Conservation (phyloP, 2,888 invertebrate species). For the Chloroclysta siterata region DNA sequence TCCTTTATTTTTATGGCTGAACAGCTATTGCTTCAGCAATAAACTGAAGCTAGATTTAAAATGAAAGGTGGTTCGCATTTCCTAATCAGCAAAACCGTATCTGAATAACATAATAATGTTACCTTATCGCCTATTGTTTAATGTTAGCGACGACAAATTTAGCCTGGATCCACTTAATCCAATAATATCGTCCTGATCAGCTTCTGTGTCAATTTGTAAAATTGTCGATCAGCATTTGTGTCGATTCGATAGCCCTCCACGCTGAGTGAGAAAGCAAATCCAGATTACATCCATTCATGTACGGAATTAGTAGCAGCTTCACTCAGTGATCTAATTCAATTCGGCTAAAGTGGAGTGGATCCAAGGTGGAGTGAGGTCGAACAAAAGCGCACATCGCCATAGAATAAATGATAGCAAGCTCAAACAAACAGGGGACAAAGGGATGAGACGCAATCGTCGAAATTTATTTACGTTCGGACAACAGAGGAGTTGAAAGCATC, state of each 20-base stretch:
- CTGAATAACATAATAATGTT: too few species aligned
- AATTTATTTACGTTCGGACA: conserved; percentile 58
- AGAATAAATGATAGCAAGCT: conserved; percentile 39
- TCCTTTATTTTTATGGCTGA: conserved; percentile 4
- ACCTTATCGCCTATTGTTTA: not conserved
- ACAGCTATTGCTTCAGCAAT: not conserved
- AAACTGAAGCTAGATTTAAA: not conserved
- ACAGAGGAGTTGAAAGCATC: conserved; percentile 49
- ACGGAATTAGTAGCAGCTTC: conserved; percentile 63
- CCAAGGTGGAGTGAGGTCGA: conserved; percentile 51
- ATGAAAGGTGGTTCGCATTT: not conserved
- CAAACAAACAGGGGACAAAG: conserved; percentile 59
- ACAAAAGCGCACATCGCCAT: conserved; percentile 61
- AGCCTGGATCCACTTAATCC: not conserved
- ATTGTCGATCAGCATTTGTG: conserved; percentile 8
- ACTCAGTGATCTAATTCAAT: conserved; percentile 69
- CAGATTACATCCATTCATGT: conserved; percentile 77
- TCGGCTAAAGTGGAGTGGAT: conserved; percentile 67
- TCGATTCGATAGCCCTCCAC: conserved; percentile 28
- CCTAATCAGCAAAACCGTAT: too few species aligned
- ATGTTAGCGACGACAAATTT: too few species aligned
- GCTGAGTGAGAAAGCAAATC: conserved; percentile 55
- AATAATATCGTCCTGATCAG: not conserved
- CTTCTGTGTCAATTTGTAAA: conserved; percentile 6
- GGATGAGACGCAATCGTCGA: conserved; percentile 51